Base-by-base conservation (phyloP, 2,113 vertebrate species). In the Pangasianodon hypophthalmus region DNA sequence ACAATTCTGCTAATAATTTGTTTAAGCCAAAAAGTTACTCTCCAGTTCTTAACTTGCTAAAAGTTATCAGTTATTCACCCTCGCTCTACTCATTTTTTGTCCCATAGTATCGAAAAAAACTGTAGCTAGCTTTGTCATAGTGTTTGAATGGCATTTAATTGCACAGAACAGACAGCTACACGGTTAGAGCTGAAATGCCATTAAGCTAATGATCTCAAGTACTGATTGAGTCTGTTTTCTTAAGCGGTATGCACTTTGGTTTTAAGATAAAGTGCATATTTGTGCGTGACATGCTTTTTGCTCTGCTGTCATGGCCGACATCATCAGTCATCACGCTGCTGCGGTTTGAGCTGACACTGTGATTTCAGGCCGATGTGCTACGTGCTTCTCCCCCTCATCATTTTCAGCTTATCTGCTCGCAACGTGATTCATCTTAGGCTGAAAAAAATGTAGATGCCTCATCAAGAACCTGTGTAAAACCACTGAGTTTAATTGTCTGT, bases 191-290 rank as follows among this genome's bases (percentile, higher is more conserved):
- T 50, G 73, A 87, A 64, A 87, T 54, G 29, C 5, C 26, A 64
- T 88, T 67, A 32, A 50, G 9, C 44, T 37, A 37, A 37, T 29
- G 21, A 52, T 69, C 46, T 54, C 46, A 1, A 54, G 77, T 50
- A 41, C 19, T 10, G 46, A 37, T 67, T 24, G 62, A 86, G 62
- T 69, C 62, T 21, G 64, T 86, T 86, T 46, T 62, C 41, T 62
- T 71, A 71, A 86, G 64, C 48, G 16, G 48, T 37, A 10, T 54
- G 46, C 48, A 62, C 82, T 84, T 84, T 84, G 82, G 54, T 46
- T 84, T 84, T 44, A 84, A 62, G 82, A 84, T 84, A 84, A 86
- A 86, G 41, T 60, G 81, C 64, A 75, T 84, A 60, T 84, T 73
- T 84, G 19, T 77, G 37, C 26, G 0, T 32, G 54, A 44, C 64